These are phyloP conservation scores for Bombus consobrinus DNA, from an alignment of 1,140 invertebrate genomes.

Conservation along the genomic window DNA sequence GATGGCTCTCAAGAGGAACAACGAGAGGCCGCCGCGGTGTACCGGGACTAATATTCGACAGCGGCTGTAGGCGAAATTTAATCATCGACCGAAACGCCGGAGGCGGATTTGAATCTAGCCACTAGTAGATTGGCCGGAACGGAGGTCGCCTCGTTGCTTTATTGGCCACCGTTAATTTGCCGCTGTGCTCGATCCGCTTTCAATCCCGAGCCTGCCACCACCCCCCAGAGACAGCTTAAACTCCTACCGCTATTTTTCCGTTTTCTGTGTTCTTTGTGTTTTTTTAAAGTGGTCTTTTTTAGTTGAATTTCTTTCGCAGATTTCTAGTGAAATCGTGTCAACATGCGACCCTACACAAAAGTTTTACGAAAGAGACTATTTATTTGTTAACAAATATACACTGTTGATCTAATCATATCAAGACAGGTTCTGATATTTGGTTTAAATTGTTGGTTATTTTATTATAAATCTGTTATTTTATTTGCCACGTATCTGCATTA, in stretches of 20 bases:
- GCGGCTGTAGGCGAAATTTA: slow-evolving; percentile 59
- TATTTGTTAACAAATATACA: neutral
- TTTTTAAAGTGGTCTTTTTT: neutral
- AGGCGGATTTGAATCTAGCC: slow-evolving; percentile 61
- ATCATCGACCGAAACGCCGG: slow-evolving; percentile 57
- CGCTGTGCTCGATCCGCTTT: slow-evolving; percentile 48
- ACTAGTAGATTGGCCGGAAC: slow-evolving; percentile 56
- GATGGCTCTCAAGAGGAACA: slow-evolving; percentile 62
- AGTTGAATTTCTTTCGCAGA: neutral
- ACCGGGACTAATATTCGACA: slow-evolving; percentile 60
- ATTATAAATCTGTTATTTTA: too few relatives aligned
- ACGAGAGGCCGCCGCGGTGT: slow-evolving; percentile 15
- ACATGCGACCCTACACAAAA: neutral
- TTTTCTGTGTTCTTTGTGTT: too few relatives aligned
- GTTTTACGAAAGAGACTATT: neutral
- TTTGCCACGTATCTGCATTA: too few relatives aligned
- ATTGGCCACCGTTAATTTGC: slow-evolving; percentile 46
- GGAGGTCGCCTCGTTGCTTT: slow-evolving; percentile 31
- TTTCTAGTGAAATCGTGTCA: neutral
- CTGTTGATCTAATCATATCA: too few relatives aligned
- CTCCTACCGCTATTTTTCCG: slow-evolving; percentile 3
- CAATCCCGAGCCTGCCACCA: slow-evolving; percentile 14
- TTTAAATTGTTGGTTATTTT: too few relatives aligned
- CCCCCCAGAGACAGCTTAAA: neutral
- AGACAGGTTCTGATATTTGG: too few relatives aligned